Percentiles rank a stretch among this genome's conserved stretches.
These are phyloP conservation scores for Synanthedon vespiformis DNA, from an alignment of 2,888 invertebrate species.

Conservation along the genomic window DNA sequence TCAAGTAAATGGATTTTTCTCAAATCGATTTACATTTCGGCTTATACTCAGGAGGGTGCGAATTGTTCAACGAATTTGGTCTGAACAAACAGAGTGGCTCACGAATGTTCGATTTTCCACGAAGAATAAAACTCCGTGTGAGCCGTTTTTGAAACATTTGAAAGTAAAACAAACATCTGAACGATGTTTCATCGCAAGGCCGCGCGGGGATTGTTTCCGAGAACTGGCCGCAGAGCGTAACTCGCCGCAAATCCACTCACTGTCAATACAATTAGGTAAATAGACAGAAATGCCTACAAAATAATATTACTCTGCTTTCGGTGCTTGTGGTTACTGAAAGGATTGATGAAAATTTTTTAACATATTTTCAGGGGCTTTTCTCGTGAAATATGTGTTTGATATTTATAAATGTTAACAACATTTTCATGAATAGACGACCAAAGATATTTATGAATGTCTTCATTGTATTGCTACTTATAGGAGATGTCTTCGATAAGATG, in stretches of 20 bases:
- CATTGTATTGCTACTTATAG: no score
- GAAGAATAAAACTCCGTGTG: conserved; percentile 52
- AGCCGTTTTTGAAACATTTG: conserved; percentile 52
- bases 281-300: background rate
- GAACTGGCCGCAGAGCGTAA: conserved; percentile 20
- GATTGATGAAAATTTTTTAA: no score
- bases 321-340: no score
- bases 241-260: background rate
- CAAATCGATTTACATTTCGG: conserved; percentile 12
- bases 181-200: conserved; percentile 56
- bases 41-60: conserved; percentile 31
- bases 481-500: no score
- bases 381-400: no score
- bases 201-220: conserved; percentile 41
- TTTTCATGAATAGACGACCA: no score
- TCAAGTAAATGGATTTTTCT: background rate
- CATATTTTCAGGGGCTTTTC: no score
- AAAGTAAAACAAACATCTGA: conserved; percentile 59
- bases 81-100: conserved; percentile 53
- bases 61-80: conserved; percentile 41
- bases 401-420: no score
- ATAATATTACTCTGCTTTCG: background rate
- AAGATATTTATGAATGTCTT: no score
- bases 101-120: conserved; percentile 36
- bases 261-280: background rate